Percentiles rank a stretch among this genome's conserved stretches.
These are phyloP conservation scores for Nymphicus hollandicus DNA, from an alignment of 2,113 vertebrate genomes.

Conservation along the genomic window DNA sequence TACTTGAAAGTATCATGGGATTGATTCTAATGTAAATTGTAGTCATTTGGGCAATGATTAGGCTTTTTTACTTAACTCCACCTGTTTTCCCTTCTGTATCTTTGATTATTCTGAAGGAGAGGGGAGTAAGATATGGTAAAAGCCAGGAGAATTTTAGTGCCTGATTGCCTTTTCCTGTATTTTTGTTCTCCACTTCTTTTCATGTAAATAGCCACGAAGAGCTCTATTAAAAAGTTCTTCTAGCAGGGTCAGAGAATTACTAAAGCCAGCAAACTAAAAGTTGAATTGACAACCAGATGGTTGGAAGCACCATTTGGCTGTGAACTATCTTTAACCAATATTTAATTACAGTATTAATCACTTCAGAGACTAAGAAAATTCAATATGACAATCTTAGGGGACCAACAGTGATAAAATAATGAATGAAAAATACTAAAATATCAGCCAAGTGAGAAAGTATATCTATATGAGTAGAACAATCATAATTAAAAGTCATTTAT, in stretches of 20 bases:
- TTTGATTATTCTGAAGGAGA: not conserved
- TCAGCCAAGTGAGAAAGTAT: not conserved
- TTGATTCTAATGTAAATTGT: not conserved
- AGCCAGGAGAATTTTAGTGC: not conserved
- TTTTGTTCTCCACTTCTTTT: not conserved
- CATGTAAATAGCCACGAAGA: not conserved
- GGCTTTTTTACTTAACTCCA: not conserved
- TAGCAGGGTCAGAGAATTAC: slow-evolving; percentile 43
- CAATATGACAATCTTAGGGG: slow-evolving; percentile 28
- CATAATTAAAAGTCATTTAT: slow-evolving; percentile 10
- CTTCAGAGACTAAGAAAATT: slow-evolving; percentile 46
- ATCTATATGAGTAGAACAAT: not conserved
- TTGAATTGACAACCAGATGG: slow-evolving; percentile 9
- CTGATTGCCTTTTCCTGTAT: not conserved
- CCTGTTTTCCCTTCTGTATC: slow-evolving; percentile 12
- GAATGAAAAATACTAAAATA: slow-evolving; percentile 36
- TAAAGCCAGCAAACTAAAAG: slow-evolving; percentile 20
- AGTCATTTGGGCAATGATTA: not conserved
- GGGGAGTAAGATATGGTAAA: not conserved
- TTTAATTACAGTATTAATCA: slow-evolving; percentile 62
- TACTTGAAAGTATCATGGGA: not conserved
- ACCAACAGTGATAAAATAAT: slow-evolving; percentile 56
- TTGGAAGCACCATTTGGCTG: not conserved
- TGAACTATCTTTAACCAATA: slow-evolving; percentile 44
- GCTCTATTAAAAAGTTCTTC: slow-evolving; percentile 21